These are phyloP conservation scores for Cataglyphis rosenhaueri DNA, from an alignment of 2,888 invertebrate genomes.

Conservation along the genomic window DNA sequence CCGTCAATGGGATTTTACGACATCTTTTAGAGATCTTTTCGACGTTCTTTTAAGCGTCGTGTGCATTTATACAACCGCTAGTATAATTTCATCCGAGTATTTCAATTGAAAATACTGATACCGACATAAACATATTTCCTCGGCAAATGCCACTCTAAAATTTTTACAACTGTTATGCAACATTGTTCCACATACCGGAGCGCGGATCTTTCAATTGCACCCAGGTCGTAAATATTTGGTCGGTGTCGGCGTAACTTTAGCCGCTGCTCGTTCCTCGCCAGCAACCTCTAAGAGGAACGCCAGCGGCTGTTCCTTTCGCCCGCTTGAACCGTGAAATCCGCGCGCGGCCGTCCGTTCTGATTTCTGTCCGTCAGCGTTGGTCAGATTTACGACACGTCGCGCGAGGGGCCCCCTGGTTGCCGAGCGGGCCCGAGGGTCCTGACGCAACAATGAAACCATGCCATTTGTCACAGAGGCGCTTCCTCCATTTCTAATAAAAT, in stretches of 20 bases:
- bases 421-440: slow-evolving; percentile 76
- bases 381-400: slow-evolving; percentile 82
- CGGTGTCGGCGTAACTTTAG: slow-evolving; percentile 45
- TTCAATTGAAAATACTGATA: background rate
- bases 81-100: slow-evolving; percentile 2
- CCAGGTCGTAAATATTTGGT: slow-evolving; percentile 53
- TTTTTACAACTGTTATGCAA: slow-evolving; percentile 33
- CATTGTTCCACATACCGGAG: slow-evolving; percentile 25
- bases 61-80: background rate
- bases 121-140: slow-evolving; percentile 19
- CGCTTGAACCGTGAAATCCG: slow-evolving; percentile 63
- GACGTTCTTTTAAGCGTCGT: background rate
- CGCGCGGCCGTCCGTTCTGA: slow-evolving; percentile 72
- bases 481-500: slow-evolving; percentile 83
- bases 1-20: background rate
- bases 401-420: slow-evolving; percentile 66
- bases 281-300: slow-evolving; percentile 6
- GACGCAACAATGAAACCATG: slow-evolving; percentile 83
- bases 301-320: slow-evolving; percentile 58
- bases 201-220: slow-evolving; percentile 39
- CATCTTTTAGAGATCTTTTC: background rate
- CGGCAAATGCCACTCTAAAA: slow-evolving; percentile 5
- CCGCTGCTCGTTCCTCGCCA: slow-evolving; percentile 23
- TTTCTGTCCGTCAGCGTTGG: slow-evolving; percentile 80
- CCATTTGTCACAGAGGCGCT: slow-evolving; percentile 85